These are phyloP conservation scores for Melanostoma scalare DNA, from an alignment of 2,888 invertebrate genomes.

Conservation along the genomic window DNA sequence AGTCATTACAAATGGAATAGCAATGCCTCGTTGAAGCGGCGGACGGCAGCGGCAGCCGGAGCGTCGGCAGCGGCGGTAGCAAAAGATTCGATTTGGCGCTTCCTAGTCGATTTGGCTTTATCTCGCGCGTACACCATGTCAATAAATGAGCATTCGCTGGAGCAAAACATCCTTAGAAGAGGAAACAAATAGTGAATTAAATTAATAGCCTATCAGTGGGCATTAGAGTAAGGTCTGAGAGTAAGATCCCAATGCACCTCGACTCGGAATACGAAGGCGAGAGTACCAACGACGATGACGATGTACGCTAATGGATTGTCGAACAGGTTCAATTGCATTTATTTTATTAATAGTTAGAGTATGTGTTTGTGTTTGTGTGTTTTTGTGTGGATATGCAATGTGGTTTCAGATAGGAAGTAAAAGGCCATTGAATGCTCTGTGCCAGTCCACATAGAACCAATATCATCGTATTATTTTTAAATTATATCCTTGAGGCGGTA, in stretches of 20 bases:
- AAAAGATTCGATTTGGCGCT: constrained; percentile 9
- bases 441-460: constrained; percentile 31
- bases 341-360: constrained; percentile 51
- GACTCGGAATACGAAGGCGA: background rate
- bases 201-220: constrained; percentile 62
- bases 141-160: constrained; percentile 35
- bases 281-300: constrained; percentile 2
- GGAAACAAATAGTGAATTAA: constrained; percentile 60
- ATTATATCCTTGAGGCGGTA: constrained; percentile 60
- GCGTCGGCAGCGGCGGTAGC: background rate
- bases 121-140: constrained; percentile 29
- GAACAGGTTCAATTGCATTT: constrained; percentile 63
- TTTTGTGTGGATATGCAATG: background rate
- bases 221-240: constrained; percentile 23
- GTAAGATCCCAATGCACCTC: background rate
- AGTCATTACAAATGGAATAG: constrained; percentile 41
- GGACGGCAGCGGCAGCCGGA: background rate
- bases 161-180: constrained; percentile 12
- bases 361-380: background rate
- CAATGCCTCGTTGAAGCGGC: constrained; percentile 3
- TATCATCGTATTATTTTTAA: constrained; percentile 68
- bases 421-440: constrained; percentile 33
- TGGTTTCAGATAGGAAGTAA: constrained; percentile 2
- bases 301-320: constrained; percentile 57
- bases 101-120: constrained; percentile 25